Percentiles rank a stretch among this genome's conserved stretches.
Evolutionary conservation across 2,113 vertebrate genomes (phyloP).

Genomic region (Numenius arquata): DNA sequence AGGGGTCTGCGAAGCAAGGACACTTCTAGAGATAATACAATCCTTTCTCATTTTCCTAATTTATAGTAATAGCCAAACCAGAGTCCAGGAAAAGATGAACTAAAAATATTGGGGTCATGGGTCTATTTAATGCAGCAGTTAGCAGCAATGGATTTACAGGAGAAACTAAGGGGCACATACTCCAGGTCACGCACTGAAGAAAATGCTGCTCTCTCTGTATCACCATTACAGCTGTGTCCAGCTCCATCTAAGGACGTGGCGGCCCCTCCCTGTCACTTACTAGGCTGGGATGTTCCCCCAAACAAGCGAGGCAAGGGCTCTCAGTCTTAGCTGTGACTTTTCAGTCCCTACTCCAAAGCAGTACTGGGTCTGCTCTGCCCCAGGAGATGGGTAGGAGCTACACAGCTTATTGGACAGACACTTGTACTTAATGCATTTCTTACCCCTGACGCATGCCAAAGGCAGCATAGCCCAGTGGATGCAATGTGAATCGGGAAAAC

Average conservation of each 20-base stretch:
- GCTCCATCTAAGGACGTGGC: neutral
- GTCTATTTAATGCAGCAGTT: constrained; percentile 52
- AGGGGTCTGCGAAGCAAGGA: constrained; percentile 36
- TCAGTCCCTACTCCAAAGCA: neutral
- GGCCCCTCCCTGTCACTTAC: neutral
- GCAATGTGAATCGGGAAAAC: neutral
- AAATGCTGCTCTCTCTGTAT: neutral
- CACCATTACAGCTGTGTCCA: neutral
- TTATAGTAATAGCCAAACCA: constrained; percentile 49
- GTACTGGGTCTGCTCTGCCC: neutral
- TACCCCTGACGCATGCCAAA: neutral
- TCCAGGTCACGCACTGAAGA: constrained; percentile 35
- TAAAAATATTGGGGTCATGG: constrained; percentile 61
- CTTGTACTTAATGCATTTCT: constrained; percentile 58
- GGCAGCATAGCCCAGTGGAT: neutral
- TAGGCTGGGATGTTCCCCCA: neutral
- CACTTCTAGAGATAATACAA: constrained; percentile 12
- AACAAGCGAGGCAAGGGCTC: neutral
- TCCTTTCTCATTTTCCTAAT: constrained; percentile 57
- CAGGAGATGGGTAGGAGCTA: neutral
- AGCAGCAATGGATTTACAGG: constrained; percentile 42
- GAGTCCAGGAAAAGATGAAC: constrained; percentile 41
- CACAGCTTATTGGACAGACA: constrained; percentile 21
- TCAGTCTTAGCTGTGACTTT: neutral
- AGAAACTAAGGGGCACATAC: constrained; percentile 28